These are phyloP conservation scores for Pollachius pollachius DNA, from an alignment of 2,113 vertebrate genomes.

Conservation along the genomic window DNA sequence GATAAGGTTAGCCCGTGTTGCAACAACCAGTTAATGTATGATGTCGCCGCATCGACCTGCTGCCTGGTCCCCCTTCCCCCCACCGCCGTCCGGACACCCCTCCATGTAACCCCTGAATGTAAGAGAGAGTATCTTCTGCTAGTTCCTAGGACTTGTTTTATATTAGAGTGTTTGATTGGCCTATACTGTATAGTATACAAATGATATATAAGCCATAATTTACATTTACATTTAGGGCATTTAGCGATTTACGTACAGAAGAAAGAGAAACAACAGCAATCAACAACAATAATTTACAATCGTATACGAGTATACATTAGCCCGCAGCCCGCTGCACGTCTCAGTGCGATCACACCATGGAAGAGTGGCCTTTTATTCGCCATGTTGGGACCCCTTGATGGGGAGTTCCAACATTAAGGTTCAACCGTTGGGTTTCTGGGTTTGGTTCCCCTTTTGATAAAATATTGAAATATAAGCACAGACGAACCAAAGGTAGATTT, in stretches of 20 bases:
- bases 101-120: slow-evolving; percentile 62
- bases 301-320: no score
- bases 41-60: no score
- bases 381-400: no score
- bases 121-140: slow-evolving; percentile 48
- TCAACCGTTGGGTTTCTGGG: neutral
- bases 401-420: no score
- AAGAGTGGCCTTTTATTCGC: no score
- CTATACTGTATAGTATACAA: slow-evolving; percentile 53
- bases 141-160: slow-evolving; percentile 57
- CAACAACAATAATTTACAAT: no score
- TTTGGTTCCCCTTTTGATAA: slow-evolving; percentile 51
- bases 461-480: slow-evolving; percentile 47
- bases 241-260: no score
- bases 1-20: slow-evolving; percentile 17
- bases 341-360: no score
- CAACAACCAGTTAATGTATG: slow-evolving; percentile 6
- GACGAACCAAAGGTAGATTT: slow-evolving; percentile 69
- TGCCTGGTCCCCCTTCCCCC: no score
- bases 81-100: slow-evolving; percentile 29
- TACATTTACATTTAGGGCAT: no score
- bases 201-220: slow-evolving; percentile 37
- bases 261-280: no score
- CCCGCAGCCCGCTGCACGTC: no score
- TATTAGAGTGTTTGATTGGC: slow-evolving; percentile 58